phyloP scores from a whole-genome alignment of 2,113 vertebrate genomes.

The Columba janthina region DNA sequence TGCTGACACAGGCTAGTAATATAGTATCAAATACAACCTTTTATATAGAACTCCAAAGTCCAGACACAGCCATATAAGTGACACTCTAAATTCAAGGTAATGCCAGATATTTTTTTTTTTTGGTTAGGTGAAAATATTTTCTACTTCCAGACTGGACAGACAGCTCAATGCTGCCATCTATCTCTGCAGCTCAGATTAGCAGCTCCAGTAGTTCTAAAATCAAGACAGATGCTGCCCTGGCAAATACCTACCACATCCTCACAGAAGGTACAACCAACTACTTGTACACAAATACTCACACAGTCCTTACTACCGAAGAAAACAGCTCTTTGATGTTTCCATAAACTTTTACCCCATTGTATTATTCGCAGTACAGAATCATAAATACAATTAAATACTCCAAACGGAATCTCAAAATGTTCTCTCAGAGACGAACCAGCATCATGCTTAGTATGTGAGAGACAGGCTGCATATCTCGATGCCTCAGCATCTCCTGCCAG shows the following conservation, averaged over 20 bases:
- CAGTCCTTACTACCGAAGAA: not conserved
- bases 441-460: accelerated
- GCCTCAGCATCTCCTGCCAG: not conserved
- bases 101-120: not conserved
- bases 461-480: not conserved
- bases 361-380: not conserved
- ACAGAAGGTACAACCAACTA: not conserved
- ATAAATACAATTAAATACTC: not conserved
- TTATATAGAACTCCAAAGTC: not conserved
- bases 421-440: not conserved
- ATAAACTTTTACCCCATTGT: accelerated
- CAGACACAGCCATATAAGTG: not conserved
- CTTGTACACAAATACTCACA: not conserved
- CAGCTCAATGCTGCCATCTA: conserved; percentile 72
- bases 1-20: not conserved
- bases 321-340: not conserved
- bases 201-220: not conserved
- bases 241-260: not conserved
- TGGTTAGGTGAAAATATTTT: not conserved
- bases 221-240: not conserved
- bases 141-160: not conserved
- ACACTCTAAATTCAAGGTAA: not conserved
- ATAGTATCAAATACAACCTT: not conserved
- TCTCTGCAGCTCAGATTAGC: conserved; percentile 24
- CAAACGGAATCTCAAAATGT: not conserved